Conservation (phyloP, 2,888 invertebrate species). For the Zhengitettix transpicula region DNA sequence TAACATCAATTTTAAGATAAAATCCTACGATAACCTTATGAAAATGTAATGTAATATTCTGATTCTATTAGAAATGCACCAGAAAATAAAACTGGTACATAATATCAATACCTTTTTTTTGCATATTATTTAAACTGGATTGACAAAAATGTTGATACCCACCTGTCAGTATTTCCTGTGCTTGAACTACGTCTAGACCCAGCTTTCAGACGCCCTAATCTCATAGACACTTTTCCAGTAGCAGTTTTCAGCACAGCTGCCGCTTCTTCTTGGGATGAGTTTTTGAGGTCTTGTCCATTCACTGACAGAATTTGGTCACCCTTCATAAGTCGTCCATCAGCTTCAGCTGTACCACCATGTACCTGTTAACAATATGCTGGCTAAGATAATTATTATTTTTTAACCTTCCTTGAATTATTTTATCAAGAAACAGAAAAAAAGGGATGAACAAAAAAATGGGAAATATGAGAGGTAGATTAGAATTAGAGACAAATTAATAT, state of each 20-base stretch:
- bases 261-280: constrained; percentile 64
- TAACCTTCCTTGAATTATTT: too few species aligned
- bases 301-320: constrained; percentile 84
- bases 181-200: constrained; percentile 13
- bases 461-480: background rate
- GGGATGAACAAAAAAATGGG: background rate
- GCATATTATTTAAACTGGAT: too few species aligned
- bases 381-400: background rate
- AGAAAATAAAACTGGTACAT: too few species aligned
- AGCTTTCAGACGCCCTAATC: constrained; percentile 72
- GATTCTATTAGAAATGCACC: too few species aligned
- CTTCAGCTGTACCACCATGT: constrained; percentile 70
- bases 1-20: too few species aligned
- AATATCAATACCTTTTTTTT: too few species aligned
- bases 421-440: background rate
- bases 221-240: constrained; percentile 64
- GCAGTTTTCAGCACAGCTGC: constrained; percentile 80
- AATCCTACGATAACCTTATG: too few species aligned
- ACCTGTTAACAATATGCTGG: constrained; percentile 35
- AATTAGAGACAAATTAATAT: too few species aligned
- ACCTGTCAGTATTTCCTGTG: constrained; percentile 7
- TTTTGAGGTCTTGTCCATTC: constrained; percentile 68
- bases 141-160: background rate
- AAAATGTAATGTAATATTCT: too few species aligned
- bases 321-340: constrained; percentile 76